phyloP scores from a whole-genome alignment of 2,888 invertebrate species.

The Dryomyza anilis region DNA sequence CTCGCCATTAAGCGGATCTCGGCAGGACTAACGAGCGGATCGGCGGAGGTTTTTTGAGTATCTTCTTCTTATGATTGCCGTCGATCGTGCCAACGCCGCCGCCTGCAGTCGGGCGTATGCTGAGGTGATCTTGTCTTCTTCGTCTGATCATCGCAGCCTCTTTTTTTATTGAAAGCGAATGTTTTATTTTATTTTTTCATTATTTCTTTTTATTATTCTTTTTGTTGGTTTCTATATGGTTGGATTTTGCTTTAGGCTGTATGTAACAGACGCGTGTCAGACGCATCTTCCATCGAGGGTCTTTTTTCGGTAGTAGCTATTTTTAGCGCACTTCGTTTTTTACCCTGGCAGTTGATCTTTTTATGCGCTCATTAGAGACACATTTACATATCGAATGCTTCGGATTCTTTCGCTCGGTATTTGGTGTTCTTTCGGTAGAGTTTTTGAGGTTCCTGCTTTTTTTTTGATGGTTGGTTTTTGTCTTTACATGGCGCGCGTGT shows the following conservation, averaged over 20 bases:
- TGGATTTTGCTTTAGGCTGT: background rate
- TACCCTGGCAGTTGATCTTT: constrained; percentile 4
- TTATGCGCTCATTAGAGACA: constrained; percentile 57
- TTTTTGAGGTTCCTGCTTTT: constrained; percentile 1
- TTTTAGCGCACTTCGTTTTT: constrained; percentile 16
- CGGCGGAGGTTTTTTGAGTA: constrained; percentile 16
- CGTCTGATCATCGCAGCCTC: background rate
- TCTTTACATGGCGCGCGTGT: background rate
- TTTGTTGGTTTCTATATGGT: too few species aligned
- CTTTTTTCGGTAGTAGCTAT: constrained; percentile 2
- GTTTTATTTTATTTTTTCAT: background rate
- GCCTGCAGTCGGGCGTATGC: constrained; percentile 13
- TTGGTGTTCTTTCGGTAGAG: background rate
- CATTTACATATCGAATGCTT: constrained; percentile 56
- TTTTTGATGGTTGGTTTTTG: background rate
- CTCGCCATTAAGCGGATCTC: constrained; percentile 18
- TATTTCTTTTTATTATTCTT: too few species aligned
- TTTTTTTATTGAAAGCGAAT: constrained; percentile 5
- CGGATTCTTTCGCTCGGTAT: constrained; percentile 2
- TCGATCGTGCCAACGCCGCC: constrained; percentile 36
- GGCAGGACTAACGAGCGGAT: constrained; percentile 39
- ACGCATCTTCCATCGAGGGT: background rate
- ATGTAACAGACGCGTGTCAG: background rate
- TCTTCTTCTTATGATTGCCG: constrained; percentile 39
- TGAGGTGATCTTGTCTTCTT: background rate